Evolutionary conservation across 1,140 invertebrate genomes (phyloP), one percentile per base, ranked within the genome.

Genomic region (Zaprionus lachaisei): DNA sequence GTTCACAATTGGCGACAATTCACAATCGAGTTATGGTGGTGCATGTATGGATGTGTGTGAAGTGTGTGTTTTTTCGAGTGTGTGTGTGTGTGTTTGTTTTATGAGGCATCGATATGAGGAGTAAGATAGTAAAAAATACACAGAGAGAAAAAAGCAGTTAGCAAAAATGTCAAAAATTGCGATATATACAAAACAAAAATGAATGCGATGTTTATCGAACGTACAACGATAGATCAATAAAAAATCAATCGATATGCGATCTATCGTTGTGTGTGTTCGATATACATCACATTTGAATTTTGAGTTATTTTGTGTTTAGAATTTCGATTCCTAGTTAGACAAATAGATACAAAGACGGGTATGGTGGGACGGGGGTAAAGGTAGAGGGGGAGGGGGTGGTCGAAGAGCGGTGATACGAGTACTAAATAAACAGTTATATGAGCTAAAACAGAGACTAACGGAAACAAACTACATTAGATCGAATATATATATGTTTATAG

Each of bases 1-100:
- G 82, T 75, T 87, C 83, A 87, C 83, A 86, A 87, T 87, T 77
- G 80, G 84, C 83, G 78, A 87, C 83, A 87, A 89, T 80, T 85
- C 79, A 90, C 85, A 90, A 85, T 71, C 67, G 72, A 58, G 44
- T 71, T 69, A 67, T 63, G 47, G 47, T 72, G 67, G 72, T 79
- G 84, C 15, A 24, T 69, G 62, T 81, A 41, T 56, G 51, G 49
- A 44, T 54, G 64, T 62, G 55, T 78, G 49, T 72, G 22, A 54
- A n/a, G 74, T 61, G 67, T 67, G 51, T 69, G 26, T 38, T 17
- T 57, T 37, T 77, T 54, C 79, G 22, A 63, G 57, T 80, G 34
- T 62, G 55, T 72, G 47, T 67, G 41, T 60, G 37, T 61, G n/a
- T 62, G 24, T 71, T 34, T 57, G 51, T 51, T 20, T 49, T 57